Percentiles rank a stretch among this genome's conserved stretches.
Conservation (phyloP, 2,888 invertebrate genomes). For the Mimumesa dahlbomi region DNA sequence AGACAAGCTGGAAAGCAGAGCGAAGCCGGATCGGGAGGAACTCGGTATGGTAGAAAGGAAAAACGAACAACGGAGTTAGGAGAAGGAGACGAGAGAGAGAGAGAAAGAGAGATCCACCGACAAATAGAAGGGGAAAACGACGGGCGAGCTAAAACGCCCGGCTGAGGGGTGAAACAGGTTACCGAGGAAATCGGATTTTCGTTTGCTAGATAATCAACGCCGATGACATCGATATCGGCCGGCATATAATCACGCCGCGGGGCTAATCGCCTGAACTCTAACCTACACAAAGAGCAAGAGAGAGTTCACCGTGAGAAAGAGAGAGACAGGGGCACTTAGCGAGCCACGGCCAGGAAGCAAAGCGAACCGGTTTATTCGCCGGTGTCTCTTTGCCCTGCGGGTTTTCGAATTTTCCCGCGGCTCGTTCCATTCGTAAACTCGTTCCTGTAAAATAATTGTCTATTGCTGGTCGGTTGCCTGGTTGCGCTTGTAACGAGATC, state of each 20-base stretch:
- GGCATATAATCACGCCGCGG: slow-evolving; percentile 57
- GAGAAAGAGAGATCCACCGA: not conserved
- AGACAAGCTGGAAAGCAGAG: slow-evolving; percentile 9
- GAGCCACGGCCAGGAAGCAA: slow-evolving; percentile 28
- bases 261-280: slow-evolving; percentile 60
- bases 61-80: not conserved
- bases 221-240: slow-evolving; percentile 65
- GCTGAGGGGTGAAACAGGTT: slow-evolving; percentile 28
- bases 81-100: not conserved
- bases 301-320: too few species aligned
- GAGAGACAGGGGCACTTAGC: not conserved
- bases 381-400: slow-evolving; percentile 48
- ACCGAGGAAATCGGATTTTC: slow-evolving; percentile 62
- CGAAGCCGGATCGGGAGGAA: not conserved
- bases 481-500: slow-evolving; percentile 46
- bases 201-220: slow-evolving; percentile 64
- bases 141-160: slow-evolving; percentile 24
- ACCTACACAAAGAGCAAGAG: slow-evolving; percentile 21
- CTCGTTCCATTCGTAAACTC: slow-evolving; percentile 55
- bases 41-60: not conserved
- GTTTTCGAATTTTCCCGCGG: slow-evolving; percentile 55
- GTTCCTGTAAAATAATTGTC: slow-evolving; percentile 54
- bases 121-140: not conserved
- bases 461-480: slow-evolving; percentile 41
- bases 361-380: slow-evolving; percentile 32